Percentiles rank a stretch among this genome's conserved stretches.
phyloP scores from a whole-genome alignment of 2,797 vertebrate genomes.

The Nannoperca australis region DNA sequence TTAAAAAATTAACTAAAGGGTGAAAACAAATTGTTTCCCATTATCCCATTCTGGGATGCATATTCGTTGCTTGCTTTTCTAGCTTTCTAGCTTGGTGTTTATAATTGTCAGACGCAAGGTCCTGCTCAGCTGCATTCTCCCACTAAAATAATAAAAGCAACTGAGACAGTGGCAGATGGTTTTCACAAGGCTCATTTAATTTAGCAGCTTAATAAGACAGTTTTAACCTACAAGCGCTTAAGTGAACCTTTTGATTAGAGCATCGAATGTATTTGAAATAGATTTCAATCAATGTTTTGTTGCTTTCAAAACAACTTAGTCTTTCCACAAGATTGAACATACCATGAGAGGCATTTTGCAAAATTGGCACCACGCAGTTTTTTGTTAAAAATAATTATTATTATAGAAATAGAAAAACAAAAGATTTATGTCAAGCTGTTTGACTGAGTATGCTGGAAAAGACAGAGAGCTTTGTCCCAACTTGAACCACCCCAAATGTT shows the following conservation, averaged over 20 bases:
- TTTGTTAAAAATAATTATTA: constrained; percentile 34
- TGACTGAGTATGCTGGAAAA: constrained; percentile 16
- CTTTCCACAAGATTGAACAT: constrained; percentile 22
- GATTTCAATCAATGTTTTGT: constrained; percentile 54
- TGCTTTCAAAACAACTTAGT: constrained; percentile 37
- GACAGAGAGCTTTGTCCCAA: constrained; percentile 43
- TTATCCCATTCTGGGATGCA: constrained; percentile 2
- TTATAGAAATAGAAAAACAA: constrained; percentile 23
- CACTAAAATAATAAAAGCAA: constrained; percentile 66
- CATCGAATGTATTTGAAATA: constrained; percentile 52
- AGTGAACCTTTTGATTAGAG: constrained; percentile 68
- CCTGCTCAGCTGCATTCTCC: constrained; percentile 46
- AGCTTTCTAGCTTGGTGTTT: constrained; percentile 31
- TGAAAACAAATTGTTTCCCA: not conserved
- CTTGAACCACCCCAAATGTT: constrained; percentile 44
- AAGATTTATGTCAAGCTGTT: constrained; percentile 35
- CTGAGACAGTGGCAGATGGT: constrained; percentile 73
- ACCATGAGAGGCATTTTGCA: constrained; percentile 24
- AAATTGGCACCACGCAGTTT: constrained; percentile 33
- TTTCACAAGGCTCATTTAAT: constrained; percentile 76
- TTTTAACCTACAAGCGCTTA: constrained; percentile 63
- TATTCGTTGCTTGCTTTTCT: constrained; percentile 33
- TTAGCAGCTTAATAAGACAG: constrained; percentile 69
- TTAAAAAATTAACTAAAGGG: not conserved
- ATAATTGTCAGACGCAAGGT: constrained; percentile 39